Conservation (phyloP, 1,140 invertebrate genomes). For the Phymastichus coffea region DNA sequence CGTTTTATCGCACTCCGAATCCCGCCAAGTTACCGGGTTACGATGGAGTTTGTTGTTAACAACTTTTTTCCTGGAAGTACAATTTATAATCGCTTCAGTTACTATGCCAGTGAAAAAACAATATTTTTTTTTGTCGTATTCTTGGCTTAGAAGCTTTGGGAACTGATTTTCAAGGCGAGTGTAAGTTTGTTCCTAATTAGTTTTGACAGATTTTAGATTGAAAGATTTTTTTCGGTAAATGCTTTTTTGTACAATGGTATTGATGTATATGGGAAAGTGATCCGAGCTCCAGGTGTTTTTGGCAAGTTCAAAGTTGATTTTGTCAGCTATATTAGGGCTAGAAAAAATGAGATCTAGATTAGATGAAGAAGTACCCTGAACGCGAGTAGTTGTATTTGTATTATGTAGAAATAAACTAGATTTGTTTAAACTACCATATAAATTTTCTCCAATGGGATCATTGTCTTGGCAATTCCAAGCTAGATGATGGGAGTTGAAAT, state of each 20-base stretch:
- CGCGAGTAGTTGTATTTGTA: not conserved
- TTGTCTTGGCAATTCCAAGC: not conserved
- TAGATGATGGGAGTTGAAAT: slow-evolving; percentile 4
- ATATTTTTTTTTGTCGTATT: not conserved
- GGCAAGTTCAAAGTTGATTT: not conserved
- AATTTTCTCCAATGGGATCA: not conserved
- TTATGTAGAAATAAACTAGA: not conserved
- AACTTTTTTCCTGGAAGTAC: not conserved
- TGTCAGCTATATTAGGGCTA: not conserved
- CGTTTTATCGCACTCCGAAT: too few species aligned
- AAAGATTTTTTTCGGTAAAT: too few species aligned
- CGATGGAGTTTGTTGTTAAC: too few species aligned
- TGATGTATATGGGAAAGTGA: not conserved
- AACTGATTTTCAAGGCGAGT: too few species aligned
- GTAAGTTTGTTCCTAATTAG: too few species aligned
- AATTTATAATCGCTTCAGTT: not conserved
- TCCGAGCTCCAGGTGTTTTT: not conserved
- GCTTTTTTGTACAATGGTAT: not conserved
- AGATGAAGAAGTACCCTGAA: not conserved
- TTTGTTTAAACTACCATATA: not conserved
- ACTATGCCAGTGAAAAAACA: not conserved
- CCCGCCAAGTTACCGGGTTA: too few species aligned
- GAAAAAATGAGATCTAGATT: slow-evolving; percentile 12
- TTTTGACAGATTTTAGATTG: too few species aligned
- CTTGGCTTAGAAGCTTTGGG: too few species aligned